Percentiles rank a stretch among this genome's conserved stretches.
Evolutionary conservation across 2,113 vertebrate species (phyloP).

Genomic region (Pelmatolapia mariae): DNA sequence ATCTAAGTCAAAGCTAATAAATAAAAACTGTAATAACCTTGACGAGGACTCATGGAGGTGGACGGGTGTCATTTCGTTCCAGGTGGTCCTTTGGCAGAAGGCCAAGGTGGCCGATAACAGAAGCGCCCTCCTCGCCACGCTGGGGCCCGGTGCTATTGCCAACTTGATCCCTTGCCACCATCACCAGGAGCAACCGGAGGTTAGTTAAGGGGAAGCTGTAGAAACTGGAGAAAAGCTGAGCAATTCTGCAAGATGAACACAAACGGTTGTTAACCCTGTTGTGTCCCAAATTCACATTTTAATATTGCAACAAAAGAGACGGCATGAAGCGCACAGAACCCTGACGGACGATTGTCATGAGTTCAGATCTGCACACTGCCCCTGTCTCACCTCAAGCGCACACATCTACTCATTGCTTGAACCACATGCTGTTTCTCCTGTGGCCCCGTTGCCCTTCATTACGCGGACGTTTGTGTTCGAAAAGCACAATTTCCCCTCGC

Average conservation of each 20-base stretch:
- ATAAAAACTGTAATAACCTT: background rate
- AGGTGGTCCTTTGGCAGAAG: slow-evolving; percentile 95
- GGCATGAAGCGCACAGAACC: background rate
- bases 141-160: slow-evolving; percentile 79
- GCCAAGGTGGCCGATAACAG: slow-evolving; percentile 83
- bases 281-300: background rate
- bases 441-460: background rate
- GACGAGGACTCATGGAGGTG: background rate
- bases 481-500: background rate
- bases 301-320: background rate
- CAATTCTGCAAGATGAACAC: background rate
- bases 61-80: slow-evolving; percentile 72
- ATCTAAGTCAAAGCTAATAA: background rate
- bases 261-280: background rate
- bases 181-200: slow-evolving; percentile 82
- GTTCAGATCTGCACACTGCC: background rate
- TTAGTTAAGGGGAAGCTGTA: slow-evolving; percentile 55
- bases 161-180: slow-evolving; percentile 84
- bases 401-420: background rate
- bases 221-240: background rate
- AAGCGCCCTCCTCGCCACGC: slow-evolving; percentile 85
- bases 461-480: background rate
- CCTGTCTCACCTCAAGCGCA: background rate
- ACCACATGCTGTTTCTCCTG: background rate
- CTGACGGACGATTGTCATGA: background rate